Base-by-base conservation (phyloP, 1,140 invertebrate genomes). In the Drosophila mayri region DNA sequence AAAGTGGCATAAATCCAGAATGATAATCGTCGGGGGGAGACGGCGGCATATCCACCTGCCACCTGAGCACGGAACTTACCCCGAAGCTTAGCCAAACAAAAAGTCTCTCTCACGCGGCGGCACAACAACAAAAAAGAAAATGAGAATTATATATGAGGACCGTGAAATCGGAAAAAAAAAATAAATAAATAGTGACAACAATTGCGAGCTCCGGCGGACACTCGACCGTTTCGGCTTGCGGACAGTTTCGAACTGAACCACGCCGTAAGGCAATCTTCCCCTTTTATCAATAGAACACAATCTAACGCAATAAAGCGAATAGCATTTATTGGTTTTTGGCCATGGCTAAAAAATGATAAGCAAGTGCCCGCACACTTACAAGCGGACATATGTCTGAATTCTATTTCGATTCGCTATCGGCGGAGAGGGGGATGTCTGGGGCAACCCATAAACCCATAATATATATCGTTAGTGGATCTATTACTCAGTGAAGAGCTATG, bases 241-340 rank as follows among this genome's bases (percentile, higher is more conserved):
- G 67, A 72, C 70, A 37, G 22, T 49, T 60, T 60, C 32, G 66
- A 72, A 73, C 67, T 73, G 38, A 73, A 37, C 37, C 67, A 25
- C 14, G 25, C 30, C 37, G 67, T 5, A 30, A 16, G 70, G 37
- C 52, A 73, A 73, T 73, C 44, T 49, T 70, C n/a, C 43, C 18
- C 60, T 35, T 73, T 60, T 73, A 72, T 73, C 70, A 73, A 72
- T 72, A 32, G 40, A 71, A 47, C 20, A 55, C 37, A 71, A 68
- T 70, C 63, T 49, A 72, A 22, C 22, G 22, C n/a, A 73, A 72
- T 73, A 73, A 72, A 73, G 20, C 37, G 41, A 72, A 73, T 43
- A 72, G 22, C 63, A 70, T 73, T 73, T 60, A 72, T 73, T 60
- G 66, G 40, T 60, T 60, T 60, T 60, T 41, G 68, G 66, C 44